phyloP scores from a whole-genome alignment of 35 echinoderm and acorn worm species.

The Holothuria glaberrima region DNA sequence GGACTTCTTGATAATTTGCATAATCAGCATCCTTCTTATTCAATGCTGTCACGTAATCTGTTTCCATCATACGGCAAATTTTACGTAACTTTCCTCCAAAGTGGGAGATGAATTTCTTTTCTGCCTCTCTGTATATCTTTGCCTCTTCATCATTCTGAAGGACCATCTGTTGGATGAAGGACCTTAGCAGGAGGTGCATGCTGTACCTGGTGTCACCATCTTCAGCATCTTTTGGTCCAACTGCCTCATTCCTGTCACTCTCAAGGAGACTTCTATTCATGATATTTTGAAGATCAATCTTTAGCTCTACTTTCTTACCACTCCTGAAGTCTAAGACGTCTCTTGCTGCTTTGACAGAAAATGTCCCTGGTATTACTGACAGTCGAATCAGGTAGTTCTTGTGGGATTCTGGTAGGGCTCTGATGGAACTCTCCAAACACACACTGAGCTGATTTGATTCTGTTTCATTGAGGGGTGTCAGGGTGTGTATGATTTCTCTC shows the following conservation, averaged over 20 bases:
- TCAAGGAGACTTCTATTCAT: constrained; percentile 88
- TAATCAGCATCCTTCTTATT: constrained; percentile 71
- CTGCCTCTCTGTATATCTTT: constrained; percentile 59
- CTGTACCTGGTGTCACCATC: constrained; percentile 65
- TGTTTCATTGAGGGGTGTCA: constrained; percentile 68
- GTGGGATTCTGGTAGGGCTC: constrained; percentile 54
- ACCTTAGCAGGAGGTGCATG: constrained; percentile 82
- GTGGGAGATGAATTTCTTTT: constrained; percentile 67
- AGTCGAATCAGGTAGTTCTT: constrained; percentile 73
- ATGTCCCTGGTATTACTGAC: constrained; percentile 87
- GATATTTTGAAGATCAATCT: constrained; percentile 82
- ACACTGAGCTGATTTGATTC: constrained; percentile 68
- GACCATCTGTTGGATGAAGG: constrained; percentile 74
- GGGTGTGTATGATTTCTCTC: constrained; percentile 54
- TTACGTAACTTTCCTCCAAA: constrained; percentile 74
- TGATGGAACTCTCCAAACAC: constrained; percentile 69
- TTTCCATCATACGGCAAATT: constrained; percentile 62
- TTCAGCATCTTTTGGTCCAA: constrained; percentile 26
- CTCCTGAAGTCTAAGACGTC: constrained; percentile 68
- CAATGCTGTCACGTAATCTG: constrained; percentile 62
- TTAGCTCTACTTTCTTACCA: constrained; percentile 61
- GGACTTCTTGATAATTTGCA: constrained; percentile 78
- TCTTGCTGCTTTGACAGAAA: constrained; percentile 78
- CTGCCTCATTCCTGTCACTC: constrained; percentile 57
- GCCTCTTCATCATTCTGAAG: constrained; percentile 21